Evolutionary conservation across 2,113 vertebrate species (phyloP), one percentile per base, ranked within the genome.

Genomic region (Arvicanthis niloticus): DNA sequence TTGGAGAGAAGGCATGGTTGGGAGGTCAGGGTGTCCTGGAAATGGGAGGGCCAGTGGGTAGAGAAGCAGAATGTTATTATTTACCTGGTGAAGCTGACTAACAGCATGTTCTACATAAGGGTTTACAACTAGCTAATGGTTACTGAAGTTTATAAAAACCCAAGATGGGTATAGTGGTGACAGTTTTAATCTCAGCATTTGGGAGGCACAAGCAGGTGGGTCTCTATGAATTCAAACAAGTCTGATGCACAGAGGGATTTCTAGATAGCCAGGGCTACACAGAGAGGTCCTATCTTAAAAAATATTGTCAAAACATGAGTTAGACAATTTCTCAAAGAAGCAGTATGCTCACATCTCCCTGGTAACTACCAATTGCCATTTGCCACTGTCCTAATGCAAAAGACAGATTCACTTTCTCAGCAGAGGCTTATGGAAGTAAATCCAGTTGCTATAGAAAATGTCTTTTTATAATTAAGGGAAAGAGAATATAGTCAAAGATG

Each of bases 381-480:
- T 88, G 60, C 8, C 56, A 81, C 2, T 58, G n/a, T 76, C 12
- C 3, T 7, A 92, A n/a, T 21, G 34, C n/a, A 76, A 93, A 85
- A 67, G 62, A 92, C 70, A 2, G 15, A 13, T 37, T 88, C 12
- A 3, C 6, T 19, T 78, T 68, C 21, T 56, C 62, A 92, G 40
- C 56, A 75, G 2, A 34, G 62, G 37, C 6, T 89, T 75, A 68
- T 75, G 48, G 31, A 65, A 81, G 75, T 81, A 16, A 95, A 92
- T 70, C 86, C 10, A 90, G 65, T 76, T 88, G 70, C 11, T 48
- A 85, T 34, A 72, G 29, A 29, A 84, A 42, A 93, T 95, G 95
- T 84, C 9, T 73, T 93, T 94, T 93, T 96, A 70, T 85, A 86
- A 86, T 91, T 89, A n/a, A 94, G 21, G 10, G 92, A 60, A 78